Evolutionary conservation across 2,113 vertebrate species (phyloP), one percentile per base, ranked within the genome.

Genomic region (Eptatretus burgeri): DNA sequence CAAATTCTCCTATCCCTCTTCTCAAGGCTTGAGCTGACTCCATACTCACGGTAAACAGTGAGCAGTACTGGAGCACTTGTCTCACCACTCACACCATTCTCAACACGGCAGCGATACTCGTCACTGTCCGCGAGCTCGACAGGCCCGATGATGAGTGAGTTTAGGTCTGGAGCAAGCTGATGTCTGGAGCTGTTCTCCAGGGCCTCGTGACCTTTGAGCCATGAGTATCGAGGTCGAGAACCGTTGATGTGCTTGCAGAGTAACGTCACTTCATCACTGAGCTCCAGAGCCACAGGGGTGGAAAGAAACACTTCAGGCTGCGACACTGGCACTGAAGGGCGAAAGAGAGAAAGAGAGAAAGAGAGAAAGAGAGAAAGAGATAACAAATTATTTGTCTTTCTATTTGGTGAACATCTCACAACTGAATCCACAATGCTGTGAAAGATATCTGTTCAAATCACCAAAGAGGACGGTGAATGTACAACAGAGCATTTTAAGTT

Each of bases 281-380:
- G n/a, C 56, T 60, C 56, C 56, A 60, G n/a, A 20, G 56, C 56
- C 56, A 60, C 56, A n/a, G 56, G 56, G 56, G 56, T 17, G 56
- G 56, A 60, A 11, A 60, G n/a, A 12, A 60, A 17, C 10, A 60
- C 56, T 20, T 17, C 56, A 9, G 56, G 56, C 56, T 60, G n/a
- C 10, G 56, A 60, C n/a, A 60, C 20, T 11, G 56, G 56, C 56
- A 60, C 56, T 60, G 56, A 60, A 41, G 27, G 27, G 27, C 3
- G 27, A 41, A 7, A 41, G 27, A 41, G 27, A 41, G 27, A 7
- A 5, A 41, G 27, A 41, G 7, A 41, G 27, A 41, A 41, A 41
- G 27, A 41, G 27, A 41, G 27, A 41, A 7, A 41, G 27, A 3
- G 27, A 41, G 27, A 7, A 5, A 41, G 27, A 41, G 27, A 41